Evolutionary conservation across 2,797 vertebrate genomes (phyloP).

Genomic region (Gymnoscopelus braueri): DNA sequence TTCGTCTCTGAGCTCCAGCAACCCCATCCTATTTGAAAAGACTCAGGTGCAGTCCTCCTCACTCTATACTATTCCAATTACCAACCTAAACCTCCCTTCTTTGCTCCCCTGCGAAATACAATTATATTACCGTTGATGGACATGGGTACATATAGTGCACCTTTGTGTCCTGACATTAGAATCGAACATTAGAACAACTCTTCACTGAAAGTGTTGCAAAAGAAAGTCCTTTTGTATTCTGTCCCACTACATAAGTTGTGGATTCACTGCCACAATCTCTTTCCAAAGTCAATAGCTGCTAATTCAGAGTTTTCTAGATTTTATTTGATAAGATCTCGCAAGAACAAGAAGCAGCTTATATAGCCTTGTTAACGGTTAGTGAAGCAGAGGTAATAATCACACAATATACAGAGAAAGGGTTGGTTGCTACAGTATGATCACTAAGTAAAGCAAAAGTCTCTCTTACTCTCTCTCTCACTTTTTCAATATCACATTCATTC

Average conservation of each 20-base stretch:
- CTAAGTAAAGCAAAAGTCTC: slow-evolving; percentile 21
- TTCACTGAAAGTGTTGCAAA: neutral
- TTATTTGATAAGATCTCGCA: slow-evolving; percentile 46
- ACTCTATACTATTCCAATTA: too few relatives aligned
- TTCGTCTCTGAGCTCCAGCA: too few relatives aligned
- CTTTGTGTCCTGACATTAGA: neutral
- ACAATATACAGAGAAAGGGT: slow-evolving; percentile 4
- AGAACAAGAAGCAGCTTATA: slow-evolving; percentile 19
- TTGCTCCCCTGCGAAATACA: neutral
- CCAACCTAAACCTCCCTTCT: too few relatives aligned
- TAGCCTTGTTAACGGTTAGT: neutral
- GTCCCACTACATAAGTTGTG: slow-evolving; percentile 36
- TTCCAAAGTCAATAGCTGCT: slow-evolving; percentile 61
- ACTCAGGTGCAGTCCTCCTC: too few relatives aligned
- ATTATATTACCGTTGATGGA: neutral
- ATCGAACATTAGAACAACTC: slow-evolving; percentile 13
- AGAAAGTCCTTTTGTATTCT: slow-evolving; percentile 36
- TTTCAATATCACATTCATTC: slow-evolving; percentile 33
- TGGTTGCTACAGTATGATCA: slow-evolving; percentile 31
- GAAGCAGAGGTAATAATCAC: slow-evolving; percentile 18
- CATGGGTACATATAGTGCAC: neutral
- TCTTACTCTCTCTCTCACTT: slow-evolving; percentile 25
- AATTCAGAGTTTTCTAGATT: slow-evolving; percentile 57
- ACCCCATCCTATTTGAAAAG: too few relatives aligned
- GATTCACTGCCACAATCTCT: slow-evolving; percentile 38